Evolutionary conservation across 2,113 vertebrate genomes (phyloP), one percentile per base, ranked within the genome.

Genomic region (Clinocottus analis): DNA sequence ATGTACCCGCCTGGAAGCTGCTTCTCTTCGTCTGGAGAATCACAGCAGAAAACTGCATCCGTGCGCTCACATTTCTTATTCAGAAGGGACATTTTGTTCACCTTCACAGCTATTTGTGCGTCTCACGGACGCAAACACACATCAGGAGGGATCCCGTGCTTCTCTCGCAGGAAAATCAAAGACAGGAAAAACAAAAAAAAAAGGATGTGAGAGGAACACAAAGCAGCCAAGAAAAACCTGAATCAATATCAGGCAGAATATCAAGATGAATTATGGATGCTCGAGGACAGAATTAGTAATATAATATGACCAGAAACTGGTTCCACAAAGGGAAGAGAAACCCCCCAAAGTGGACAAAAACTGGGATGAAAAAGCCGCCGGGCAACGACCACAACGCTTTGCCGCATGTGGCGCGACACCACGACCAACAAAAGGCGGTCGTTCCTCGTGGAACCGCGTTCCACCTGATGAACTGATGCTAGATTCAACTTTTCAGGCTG

Each of bases 341-440:
- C 37, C 19, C 29, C 35, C n/a, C 13, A 2, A 62, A 63, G 58
- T 0, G 11, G 31, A 51, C 14, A 8, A 14, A 21, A 31, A 37
- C 12, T 11, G 10, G 43, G 43, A 14, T 37, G 58, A 72, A 60
- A 72, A 4, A 27, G 59, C 43, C 39, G 13, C 41, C 14, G 35
- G 21, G 29, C 13, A 62, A 62, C 58, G 49, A 49, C n/a, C 13
- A 5, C 61, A 39, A 11, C 17, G 43, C 45, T 14, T 14, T 45
- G 25, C 4, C 5, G 2, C 29, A 11, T 31, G 3, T 5, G 39
- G 23, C 4, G 10, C 12, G 25, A 49, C 25, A n/a, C 13, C n/a
- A 43, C 61, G 9, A 51, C 23, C 65, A 73, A 21, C 43, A 49
- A 33, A n/a, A n/a, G n/a, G n/a, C n/a, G n/a, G n/a, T n/a, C n/a